These are phyloP conservation scores for Grantiella picta DNA, from an alignment of 2,113 vertebrate genomes.

Conservation along the genomic window DNA sequence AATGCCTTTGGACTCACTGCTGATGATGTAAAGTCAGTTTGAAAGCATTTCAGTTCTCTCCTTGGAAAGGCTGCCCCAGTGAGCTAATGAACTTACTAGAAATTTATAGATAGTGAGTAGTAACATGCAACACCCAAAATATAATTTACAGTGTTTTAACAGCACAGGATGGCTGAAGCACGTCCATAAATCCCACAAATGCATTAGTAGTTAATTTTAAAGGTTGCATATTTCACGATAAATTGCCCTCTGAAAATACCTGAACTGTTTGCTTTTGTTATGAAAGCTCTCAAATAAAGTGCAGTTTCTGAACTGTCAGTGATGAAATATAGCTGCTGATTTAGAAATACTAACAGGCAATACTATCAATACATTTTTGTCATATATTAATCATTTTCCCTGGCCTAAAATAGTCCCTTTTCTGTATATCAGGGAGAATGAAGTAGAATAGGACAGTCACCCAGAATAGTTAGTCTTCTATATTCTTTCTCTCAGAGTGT, in stretches of 20 bases:
- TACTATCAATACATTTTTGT: conserved; percentile 11
- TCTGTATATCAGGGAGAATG: not conserved
- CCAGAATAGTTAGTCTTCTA: not conserved
- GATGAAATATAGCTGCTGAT: conserved; percentile 7
- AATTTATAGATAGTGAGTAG: conserved; percentile 44
- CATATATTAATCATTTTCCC: conserved; percentile 21
- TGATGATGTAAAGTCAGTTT: not conserved
- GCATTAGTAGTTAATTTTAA: conserved; percentile 48
- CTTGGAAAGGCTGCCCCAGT: not conserved
- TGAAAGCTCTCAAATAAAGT: conserved; percentile 32
- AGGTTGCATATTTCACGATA: not conserved
- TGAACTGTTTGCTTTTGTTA: conserved; percentile 25
- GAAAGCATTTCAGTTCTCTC: conserved; percentile 3
- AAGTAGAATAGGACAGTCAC: not conserved
- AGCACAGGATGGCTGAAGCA: not conserved
- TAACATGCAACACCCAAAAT: conserved; percentile 7
- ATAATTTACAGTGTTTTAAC: conserved; percentile 36
- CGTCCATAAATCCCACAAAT: conserved; percentile 23
- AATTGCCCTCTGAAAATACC: conserved; percentile 42
- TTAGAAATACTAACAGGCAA: conserved; percentile 22
- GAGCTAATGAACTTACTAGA: conserved; percentile 36
- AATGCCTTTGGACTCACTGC: not conserved
- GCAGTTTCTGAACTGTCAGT: not conserved
- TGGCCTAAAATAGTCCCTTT: not conserved
- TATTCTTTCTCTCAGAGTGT: not conserved